phyloP scores from a whole-genome alignment of 2,888 invertebrate species.

The Thumatha senex region DNA sequence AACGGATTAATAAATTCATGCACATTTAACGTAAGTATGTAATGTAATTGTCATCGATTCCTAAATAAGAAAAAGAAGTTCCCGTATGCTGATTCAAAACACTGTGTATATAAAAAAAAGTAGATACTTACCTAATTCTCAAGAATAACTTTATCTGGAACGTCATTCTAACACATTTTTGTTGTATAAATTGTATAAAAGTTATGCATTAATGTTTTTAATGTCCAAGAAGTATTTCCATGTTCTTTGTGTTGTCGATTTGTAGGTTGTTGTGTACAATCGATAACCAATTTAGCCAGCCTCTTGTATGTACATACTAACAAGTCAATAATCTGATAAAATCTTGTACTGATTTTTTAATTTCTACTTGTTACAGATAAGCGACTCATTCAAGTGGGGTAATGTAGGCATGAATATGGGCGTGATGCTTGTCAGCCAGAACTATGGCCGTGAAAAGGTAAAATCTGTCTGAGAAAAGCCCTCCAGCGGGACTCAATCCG shows the following conservation, averaged over 20 bases:
- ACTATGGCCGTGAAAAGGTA: conserved; percentile 65
- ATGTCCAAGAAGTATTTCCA: conserved; percentile 17
- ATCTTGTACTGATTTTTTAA: no score
- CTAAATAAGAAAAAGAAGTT: no score
- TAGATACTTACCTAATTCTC: no score
- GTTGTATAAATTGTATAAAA: neutral
- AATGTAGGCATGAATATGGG: conserved; percentile 88
- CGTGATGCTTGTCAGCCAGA: conserved; percentile 85
- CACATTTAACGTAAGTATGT: no score
- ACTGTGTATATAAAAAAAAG: no score
- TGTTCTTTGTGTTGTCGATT: conserved; percentile 8
- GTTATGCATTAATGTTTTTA: neutral
- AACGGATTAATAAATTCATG: no score
- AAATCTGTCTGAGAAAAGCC: conserved; percentile 74
- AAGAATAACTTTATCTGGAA: no score
- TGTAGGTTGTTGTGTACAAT: neutral
- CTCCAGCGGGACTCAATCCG: conserved; percentile 61
- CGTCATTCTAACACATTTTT: neutral
- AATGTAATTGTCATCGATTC: no score
- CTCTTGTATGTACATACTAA: conserved; percentile 19
- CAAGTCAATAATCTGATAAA: neutral
- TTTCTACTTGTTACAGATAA: conserved; percentile 84
- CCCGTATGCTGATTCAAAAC: no score
- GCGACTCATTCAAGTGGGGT: conserved; percentile 88
- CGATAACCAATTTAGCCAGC: conserved; percentile 13